Evolutionary conservation across 2,888 invertebrate species (phyloP), one percentile per base, ranked within the genome.

Genomic region (Hypercompe scribonia): DNA sequence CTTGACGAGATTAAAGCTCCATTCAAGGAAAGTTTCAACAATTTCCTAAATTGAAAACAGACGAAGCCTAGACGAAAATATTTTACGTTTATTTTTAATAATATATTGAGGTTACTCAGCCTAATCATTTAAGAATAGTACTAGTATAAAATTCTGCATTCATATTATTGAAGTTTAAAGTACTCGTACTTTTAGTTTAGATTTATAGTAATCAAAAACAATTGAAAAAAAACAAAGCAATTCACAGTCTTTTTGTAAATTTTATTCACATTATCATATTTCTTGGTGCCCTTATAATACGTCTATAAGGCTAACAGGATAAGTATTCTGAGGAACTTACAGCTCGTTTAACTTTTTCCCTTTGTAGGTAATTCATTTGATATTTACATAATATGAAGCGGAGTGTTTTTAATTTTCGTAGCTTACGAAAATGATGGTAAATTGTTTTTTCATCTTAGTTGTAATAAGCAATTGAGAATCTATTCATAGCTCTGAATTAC

Each of bases 391-490:
- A 72, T 54, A 66, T 50, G 58, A 11, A 61, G 39, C 39, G 36
- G n/a, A n/a, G 70, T 63, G n/a, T 70, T 63, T 70, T 63, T 70
- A 70, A 70, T 64, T 70, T 70, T 64, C 63, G n/a, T 70, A 42
- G 34, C 70, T 70, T 63, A 63, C 36, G 63, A 18, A 46, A 63
- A 70, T 61, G 31, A 61, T 34, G 34, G n/a, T 61, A 64, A 70
- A 70, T 70, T 70, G 34, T 58, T 70, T 64, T 63, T 63, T 28
- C 46, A 15, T 61, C 64, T 70, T 46, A 61, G 28, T 31, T 15
- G 13, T 31, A 61, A 28, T 61, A 28, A 28, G 31, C 28, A 61
- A 61, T 31, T 31, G 31, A 61, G 28, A 31, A 31, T 39, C 68
- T 68, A 39, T 39, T 68, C 31, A 54, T 36, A n/a, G 34, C n/a